Conservation (phyloP, 2,113 vertebrate genomes). For the Collichthys lucidus region DNA sequence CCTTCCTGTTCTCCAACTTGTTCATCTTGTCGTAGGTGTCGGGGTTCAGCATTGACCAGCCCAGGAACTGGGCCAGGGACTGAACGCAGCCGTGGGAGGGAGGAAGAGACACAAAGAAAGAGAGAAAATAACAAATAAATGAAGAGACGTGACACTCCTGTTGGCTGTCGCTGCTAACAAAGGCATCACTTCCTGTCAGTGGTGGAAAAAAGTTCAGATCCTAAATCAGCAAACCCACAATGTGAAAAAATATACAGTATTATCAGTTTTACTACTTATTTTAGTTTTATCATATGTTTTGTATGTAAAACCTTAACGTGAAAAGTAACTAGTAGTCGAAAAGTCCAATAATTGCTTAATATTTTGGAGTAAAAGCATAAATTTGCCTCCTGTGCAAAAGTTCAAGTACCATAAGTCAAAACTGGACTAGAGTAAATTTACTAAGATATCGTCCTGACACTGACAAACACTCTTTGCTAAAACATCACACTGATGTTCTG, state of each 20-base stretch:
- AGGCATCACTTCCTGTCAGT: background rate
- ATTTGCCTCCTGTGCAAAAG: background rate
- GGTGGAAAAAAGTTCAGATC: background rate
- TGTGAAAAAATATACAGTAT: background rate
- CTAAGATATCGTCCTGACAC: background rate
- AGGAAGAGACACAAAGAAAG: background rate
- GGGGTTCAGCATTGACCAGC: constrained; percentile 96
- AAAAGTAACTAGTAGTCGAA: background rate
- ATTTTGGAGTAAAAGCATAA: background rate
- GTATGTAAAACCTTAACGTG: background rate
- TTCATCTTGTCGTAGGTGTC: constrained; percentile 97
- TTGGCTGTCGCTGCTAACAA: background rate
- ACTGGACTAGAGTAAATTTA: too few species aligned
- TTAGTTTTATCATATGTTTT: background rate
- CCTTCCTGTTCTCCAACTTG: constrained; percentile 96
- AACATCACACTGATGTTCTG: background rate
- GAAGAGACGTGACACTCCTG: background rate
- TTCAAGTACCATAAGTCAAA: background rate
- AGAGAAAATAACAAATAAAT: background rate
- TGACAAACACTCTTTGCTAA: background rate
- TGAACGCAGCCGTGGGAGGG: constrained; percentile 51
- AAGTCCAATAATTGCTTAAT: background rate
- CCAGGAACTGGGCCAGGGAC: constrained; percentile 97
- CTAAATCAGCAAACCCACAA: background rate
- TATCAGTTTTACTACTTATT: background rate